A percentile compares a stretch with the other conserved stretches of the same genome.
Conservation (phyloP, 1,140 invertebrate species). For the Hydropsyche tenuis region DNA sequence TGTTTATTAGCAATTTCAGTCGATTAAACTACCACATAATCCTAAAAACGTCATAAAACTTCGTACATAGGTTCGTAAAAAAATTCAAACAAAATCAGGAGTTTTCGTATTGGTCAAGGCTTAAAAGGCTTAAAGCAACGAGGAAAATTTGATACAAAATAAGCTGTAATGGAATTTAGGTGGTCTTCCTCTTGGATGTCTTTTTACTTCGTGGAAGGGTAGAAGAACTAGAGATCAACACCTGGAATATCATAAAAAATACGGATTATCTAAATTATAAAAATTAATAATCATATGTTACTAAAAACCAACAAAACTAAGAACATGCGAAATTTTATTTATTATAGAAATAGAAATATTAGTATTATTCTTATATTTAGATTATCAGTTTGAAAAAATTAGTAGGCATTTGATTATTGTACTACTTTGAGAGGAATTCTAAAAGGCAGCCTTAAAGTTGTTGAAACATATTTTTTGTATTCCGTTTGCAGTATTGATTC, state of each 20-base stretch:
- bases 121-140: constrained; percentile 8
- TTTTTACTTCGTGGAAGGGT: constrained; percentile 64
- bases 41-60: constrained; percentile 4
- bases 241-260: constrained; percentile 54
- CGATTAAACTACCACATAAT: constrained; percentile 23
- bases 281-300: too few species aligned
- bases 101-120: constrained; percentile 16
- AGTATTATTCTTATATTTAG: too few species aligned
- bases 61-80: not conserved
- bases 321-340: too few species aligned
- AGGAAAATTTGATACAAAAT: constrained; percentile 9
- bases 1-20: constrained; percentile 33
- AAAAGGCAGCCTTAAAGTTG: too few species aligned
- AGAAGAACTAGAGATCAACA: constrained; percentile 62
- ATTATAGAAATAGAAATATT: too few species aligned
- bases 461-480: too few species aligned
- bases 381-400: not conserved
- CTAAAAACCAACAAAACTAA: too few species aligned
- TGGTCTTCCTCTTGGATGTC: constrained; percentile 63
- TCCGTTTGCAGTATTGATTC: too few species aligned
- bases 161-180: constrained; percentile 51
- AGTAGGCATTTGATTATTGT: not conserved
- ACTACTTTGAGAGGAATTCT: not conserved
- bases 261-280: constrained; percentile 22
- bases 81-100: not conserved